Evolutionary conservation across 2,113 vertebrate genomes (phyloP).

Genomic region (Chionodraco myersi): DNA sequence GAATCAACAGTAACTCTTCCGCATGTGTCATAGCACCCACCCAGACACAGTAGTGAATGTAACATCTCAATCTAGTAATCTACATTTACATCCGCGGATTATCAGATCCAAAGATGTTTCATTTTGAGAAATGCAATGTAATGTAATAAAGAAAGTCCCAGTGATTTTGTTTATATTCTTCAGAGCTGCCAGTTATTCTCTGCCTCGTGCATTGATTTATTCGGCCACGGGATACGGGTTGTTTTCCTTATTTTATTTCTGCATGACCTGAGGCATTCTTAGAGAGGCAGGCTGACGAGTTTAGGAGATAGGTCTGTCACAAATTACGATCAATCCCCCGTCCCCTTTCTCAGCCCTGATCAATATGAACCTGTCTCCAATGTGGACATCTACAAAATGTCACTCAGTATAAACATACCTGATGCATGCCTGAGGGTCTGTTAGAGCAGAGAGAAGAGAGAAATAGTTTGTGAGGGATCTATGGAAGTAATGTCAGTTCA

Average conservation of each 20-base stretch:
- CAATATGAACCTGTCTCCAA: conserved; percentile 69
- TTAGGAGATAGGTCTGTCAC: conserved; percentile 58
- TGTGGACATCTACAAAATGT: conserved; percentile 53
- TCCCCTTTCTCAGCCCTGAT: conserved; percentile 45
- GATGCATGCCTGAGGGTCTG: conserved; percentile 20
- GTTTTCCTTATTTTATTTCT: conserved; percentile 50
- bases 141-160: neutral
- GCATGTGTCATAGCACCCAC: conserved; percentile 27
- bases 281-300: conserved; percentile 42
- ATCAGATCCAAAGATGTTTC: conserved; percentile 41
- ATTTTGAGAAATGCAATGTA: conserved; percentile 10
- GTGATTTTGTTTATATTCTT: conserved; percentile 6
- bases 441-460: neutral
- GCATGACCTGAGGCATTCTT: conserved; percentile 43
- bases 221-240: conserved; percentile 7
- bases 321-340: conserved; percentile 55
- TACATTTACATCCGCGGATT: conserved; percentile 7
- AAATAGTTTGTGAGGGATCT: neutral
- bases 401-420: conserved; percentile 48
- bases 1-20: conserved; percentile 18
- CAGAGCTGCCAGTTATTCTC: conserved; percentile 10
- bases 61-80: conserved; percentile 35
- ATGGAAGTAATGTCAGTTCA: conserved; percentile 12
- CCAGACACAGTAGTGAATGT: conserved; percentile 34
- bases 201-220: conserved; percentile 36